Evolutionary conservation across 2,113 vertebrate genomes (phyloP).

Genomic region (Clupea harengus): DNA sequence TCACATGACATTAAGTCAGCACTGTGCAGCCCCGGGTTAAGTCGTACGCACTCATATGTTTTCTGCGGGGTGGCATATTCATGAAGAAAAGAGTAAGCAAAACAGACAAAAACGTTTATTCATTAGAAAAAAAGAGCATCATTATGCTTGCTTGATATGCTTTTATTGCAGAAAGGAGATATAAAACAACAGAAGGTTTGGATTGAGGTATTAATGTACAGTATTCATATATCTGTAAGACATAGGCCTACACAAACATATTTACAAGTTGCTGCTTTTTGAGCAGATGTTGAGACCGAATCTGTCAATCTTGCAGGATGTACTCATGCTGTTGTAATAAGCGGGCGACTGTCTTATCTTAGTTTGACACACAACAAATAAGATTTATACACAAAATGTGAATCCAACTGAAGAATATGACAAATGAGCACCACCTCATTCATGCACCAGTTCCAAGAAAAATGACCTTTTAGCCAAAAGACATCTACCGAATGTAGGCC

Average conservation of each 20-base stretch:
- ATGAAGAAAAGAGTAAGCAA: neutral
- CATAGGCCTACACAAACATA: neutral
- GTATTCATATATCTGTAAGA: neutral
- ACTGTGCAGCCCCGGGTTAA: too few relatives aligned
- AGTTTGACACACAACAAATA: neutral
- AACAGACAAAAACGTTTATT: neutral
- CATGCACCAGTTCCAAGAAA: neutral
- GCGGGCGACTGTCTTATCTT: neutral
- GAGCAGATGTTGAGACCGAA: neutral
- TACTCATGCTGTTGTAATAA: neutral
- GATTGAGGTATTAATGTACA: neutral
- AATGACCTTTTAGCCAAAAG: neutral
- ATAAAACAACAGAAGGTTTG: neutral
- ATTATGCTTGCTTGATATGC: neutral
- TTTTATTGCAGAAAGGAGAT: slow-evolving; percentile 2
- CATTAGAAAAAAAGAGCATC: neutral
- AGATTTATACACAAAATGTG: neutral
- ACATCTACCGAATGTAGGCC: neutral
- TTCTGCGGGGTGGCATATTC: neutral
- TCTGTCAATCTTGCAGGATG: neutral
- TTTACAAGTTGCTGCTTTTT: neutral
- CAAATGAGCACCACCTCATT: neutral
- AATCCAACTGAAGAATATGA: neutral
- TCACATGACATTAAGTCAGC: too few relatives aligned
- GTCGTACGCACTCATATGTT: neutral